Conservation (phyloP, 2,888 invertebrate genomes). For the Oeneis ivallda region DNA sequence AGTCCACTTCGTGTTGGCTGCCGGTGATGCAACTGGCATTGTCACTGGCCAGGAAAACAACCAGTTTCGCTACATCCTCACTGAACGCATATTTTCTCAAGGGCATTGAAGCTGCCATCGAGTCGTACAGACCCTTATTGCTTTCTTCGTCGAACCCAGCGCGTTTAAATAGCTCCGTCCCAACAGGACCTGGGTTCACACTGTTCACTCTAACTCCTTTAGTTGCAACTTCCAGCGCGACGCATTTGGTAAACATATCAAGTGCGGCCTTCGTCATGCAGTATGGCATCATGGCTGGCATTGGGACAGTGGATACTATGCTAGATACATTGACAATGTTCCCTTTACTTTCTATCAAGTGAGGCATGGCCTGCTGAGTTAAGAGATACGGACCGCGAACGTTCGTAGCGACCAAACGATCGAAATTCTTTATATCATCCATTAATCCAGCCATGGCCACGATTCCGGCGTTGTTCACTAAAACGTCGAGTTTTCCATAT, state of each 20-base stretch:
- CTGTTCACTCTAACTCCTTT: slow-evolving; percentile 65
- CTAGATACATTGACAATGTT: slow-evolving; percentile 67
- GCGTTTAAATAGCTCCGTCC: slow-evolving; percentile 58
- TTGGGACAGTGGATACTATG: slow-evolving; percentile 53
- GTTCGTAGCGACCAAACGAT: slow-evolving; percentile 60
- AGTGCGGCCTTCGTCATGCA: slow-evolving; percentile 69
- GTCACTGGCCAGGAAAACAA: slow-evolving; percentile 62
- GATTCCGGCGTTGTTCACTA: slow-evolving; percentile 67
- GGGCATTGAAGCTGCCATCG: slow-evolving; percentile 50
- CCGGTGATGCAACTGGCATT: slow-evolving; percentile 62
- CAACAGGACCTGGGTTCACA: slow-evolving; percentile 66
- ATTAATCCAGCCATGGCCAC: slow-evolving; percentile 47
- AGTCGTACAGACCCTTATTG: slow-evolving; percentile 50
- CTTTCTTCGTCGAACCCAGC: slow-evolving; percentile 55
- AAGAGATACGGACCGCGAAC: slow-evolving; percentile 60
- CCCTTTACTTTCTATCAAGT: slow-evolving; percentile 57
- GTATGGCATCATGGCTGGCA: slow-evolving; percentile 57
- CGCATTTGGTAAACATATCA: slow-evolving; percentile 66
- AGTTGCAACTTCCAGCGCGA: slow-evolving; percentile 57
- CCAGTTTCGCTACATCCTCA: slow-evolving; percentile 62
- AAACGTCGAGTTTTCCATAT: slow-evolving; percentile 57
- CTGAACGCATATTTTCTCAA: slow-evolving; percentile 53
- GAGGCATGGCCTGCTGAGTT: slow-evolving; percentile 54
- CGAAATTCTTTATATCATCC: slow-evolving; percentile 53
- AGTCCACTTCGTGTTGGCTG: slow-evolving; percentile 57